phyloP scores from a whole-genome alignment of 2,797 vertebrate genomes.

The Podargus strigoides region DNA sequence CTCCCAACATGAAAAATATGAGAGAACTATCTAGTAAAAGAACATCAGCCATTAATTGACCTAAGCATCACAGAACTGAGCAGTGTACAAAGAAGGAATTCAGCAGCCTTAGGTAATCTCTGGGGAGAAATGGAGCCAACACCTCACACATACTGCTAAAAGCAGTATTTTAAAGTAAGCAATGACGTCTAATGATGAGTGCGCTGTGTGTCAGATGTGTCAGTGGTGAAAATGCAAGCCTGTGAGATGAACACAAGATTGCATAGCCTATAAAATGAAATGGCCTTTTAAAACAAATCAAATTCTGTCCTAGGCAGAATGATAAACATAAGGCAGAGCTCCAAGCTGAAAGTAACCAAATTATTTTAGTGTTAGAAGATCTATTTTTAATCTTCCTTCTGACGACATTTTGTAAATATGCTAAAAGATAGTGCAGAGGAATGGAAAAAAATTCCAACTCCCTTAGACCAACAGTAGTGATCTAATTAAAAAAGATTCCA shows the following conservation, averaged over 20 bases:
- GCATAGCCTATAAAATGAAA: background rate
- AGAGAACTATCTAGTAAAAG: background rate
- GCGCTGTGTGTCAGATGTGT: background rate
- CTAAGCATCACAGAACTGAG: background rate
- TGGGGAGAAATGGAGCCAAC: background rate
- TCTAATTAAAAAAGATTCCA: background rate
- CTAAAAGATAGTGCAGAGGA: background rate
- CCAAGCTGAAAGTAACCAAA: background rate
- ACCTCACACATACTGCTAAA: background rate
- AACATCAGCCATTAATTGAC: background rate
- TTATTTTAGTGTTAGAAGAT: background rate
- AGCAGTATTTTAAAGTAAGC: background rate
- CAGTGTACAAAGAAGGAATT: background rate
- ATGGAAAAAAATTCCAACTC: background rate
- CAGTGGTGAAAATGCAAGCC: background rate
- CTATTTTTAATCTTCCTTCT: slow-evolving; percentile 4
- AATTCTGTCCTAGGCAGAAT: background rate
- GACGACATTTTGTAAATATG: background rate
- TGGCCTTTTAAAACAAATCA: background rate
- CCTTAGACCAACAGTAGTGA: background rate
- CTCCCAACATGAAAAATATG: background rate
- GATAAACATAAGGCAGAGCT: background rate
- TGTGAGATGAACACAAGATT: background rate
- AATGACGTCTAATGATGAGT: background rate
- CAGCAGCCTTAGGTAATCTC: background rate